A percentile compares a stretch with the other conserved stretches of the same genome.
These are phyloP conservation scores for Lordiphosa andalusiaca DNA, from an alignment of 2,888 invertebrate genomes.

Conservation along the genomic window DNA sequence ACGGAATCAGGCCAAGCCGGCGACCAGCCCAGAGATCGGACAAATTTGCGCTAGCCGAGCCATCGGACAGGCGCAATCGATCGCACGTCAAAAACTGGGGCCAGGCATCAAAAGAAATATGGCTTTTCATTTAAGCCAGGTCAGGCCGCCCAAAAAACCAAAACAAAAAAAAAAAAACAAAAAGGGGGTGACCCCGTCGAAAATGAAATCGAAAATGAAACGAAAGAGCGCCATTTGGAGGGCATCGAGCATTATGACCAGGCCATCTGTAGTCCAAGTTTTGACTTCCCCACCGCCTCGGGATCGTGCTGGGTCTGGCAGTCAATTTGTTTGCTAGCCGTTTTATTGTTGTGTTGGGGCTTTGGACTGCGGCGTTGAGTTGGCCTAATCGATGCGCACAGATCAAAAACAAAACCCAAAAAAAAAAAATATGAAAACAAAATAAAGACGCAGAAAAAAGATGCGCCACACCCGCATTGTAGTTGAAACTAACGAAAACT, in stretches of 20 bases:
- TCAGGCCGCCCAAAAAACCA: slow-evolving; percentile 63
- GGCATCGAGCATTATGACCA: slow-evolving; percentile 64
- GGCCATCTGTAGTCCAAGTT: slow-evolving; percentile 45
- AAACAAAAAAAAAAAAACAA: too few relatives aligned
- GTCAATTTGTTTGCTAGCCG: slow-evolving; percentile 63
- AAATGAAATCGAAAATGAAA: slow-evolving; percentile 31
- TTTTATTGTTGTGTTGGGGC: slow-evolving; percentile 34
- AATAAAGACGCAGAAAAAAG: slow-evolving; percentile 35
- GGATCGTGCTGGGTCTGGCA: slow-evolving; percentile 53
- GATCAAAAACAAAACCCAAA: slow-evolving; percentile 50
- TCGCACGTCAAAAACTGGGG: slow-evolving; percentile 72
- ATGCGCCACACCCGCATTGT: slow-evolving; percentile 70
- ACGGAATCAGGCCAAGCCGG: slow-evolving; percentile 54
- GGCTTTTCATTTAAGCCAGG: slow-evolving; percentile 74
- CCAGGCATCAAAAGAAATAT: slow-evolving; percentile 65
- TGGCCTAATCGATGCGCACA: slow-evolving; percentile 59
- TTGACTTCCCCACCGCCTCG: slow-evolving; percentile 9
- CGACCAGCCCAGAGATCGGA: slow-evolving; percentile 33
- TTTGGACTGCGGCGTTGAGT: slow-evolving; percentile 37
- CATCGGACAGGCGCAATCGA: slow-evolving; percentile 68
- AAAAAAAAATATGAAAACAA: slow-evolving; percentile 4
- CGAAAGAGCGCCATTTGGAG: slow-evolving; percentile 59
- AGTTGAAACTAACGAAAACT: slow-evolving; percentile 35
- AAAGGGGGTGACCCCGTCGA: slow-evolving; percentile 16
- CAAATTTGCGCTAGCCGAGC: slow-evolving; percentile 62